These are phyloP conservation scores for Porites rus DNA, from an alignment of 92 coral and sea anemone genomes.

Conservation along the genomic window DNA sequence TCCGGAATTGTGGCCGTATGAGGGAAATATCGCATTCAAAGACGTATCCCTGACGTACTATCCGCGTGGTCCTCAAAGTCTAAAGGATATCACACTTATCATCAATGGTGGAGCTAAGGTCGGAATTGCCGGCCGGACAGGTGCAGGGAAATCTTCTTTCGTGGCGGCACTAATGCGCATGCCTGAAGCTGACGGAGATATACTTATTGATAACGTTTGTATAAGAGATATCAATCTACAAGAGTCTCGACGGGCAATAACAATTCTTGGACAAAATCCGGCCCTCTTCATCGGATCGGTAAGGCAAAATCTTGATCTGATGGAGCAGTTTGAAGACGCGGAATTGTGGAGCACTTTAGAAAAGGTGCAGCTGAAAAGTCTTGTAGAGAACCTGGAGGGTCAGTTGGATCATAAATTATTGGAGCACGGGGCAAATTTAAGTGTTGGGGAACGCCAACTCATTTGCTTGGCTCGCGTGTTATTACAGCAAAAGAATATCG, in stretches of 20 bases:
- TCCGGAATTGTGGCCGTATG: not conserved
- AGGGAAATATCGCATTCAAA: not conserved
- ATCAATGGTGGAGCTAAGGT: not conserved
- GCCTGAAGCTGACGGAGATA: constrained; percentile 24
- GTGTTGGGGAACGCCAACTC: constrained; percentile 82
- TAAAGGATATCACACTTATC: not conserved
- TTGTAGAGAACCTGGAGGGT: constrained; percentile 61
- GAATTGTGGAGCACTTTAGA: constrained; percentile 77
- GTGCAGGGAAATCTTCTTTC: not conserved
- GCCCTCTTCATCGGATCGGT: constrained; percentile 77
- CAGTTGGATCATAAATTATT: constrained; percentile 62
- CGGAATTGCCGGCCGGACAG: not conserved
- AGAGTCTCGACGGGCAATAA: constrained; percentile 74
- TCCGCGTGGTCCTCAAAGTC: not conserved
- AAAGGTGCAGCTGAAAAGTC: constrained; percentile 73
- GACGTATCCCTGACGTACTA: not conserved
- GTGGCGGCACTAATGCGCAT: constrained; percentile 23
- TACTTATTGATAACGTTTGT: constrained; percentile 13
- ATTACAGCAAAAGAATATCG: constrained; percentile 72
- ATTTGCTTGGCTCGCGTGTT: constrained; percentile 81
- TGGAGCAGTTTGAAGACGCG: constrained; percentile 62
- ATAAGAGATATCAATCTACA: constrained; percentile 44
- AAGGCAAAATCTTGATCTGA: constrained; percentile 74
- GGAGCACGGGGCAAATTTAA: constrained; percentile 77
- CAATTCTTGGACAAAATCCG: constrained; percentile 78